Conservation (phyloP, 2,113 vertebrate genomes). For the Rhagologus leucostigma region DNA sequence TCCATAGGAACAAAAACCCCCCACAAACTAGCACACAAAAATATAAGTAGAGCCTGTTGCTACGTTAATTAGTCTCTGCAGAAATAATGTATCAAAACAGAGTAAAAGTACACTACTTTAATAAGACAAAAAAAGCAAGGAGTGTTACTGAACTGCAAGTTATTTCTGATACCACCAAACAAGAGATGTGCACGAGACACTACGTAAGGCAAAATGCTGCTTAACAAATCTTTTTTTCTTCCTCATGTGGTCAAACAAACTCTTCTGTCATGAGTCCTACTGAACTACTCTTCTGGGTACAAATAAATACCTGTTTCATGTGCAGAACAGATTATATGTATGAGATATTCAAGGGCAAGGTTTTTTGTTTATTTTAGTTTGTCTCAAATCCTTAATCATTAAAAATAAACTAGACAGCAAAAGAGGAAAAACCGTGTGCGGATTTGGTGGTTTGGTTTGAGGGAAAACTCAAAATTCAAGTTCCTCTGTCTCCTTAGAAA, state of each 20-base stretch:
- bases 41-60: neutral
- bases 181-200: neutral
- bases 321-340: neutral
- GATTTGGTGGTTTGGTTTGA: neutral
- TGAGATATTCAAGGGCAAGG: neutral
- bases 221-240: neutral
- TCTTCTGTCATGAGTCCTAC: neutral
- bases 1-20: accelerated
- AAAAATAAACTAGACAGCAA: neutral
- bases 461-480: neutral
- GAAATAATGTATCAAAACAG: neutral
- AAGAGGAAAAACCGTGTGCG: neutral
- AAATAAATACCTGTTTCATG: neutral
- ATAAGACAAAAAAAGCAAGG: neutral
- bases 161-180: neutral
- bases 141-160: neutral
- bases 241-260: neutral
- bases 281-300: neutral
- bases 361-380: neutral
- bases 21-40: neutral
- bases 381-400: neutral
- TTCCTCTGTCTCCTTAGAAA: neutral
- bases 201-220: neutral
- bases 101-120: neutral
- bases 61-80: neutral